Base-by-base conservation (phyloP, 2,888 invertebrate genomes). In the Trachelus tabidus region DNA sequence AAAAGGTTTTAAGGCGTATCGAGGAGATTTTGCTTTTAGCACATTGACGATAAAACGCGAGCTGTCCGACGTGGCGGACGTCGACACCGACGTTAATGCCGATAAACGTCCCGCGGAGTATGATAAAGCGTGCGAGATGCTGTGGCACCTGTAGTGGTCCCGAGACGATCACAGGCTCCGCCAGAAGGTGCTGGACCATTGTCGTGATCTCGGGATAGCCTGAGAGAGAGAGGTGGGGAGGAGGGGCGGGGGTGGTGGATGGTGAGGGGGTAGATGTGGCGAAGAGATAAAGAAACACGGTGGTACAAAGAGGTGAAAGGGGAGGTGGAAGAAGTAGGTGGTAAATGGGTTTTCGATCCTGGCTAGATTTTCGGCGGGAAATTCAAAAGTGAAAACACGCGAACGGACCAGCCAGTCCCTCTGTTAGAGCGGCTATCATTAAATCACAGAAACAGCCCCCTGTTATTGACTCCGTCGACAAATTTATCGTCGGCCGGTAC, bases 11-110 rank as follows among this genome's bases (percentile, higher is more conserved):
- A 85, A 88, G 88, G 87, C 88, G 88, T 90, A 89, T 90, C 89
- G 87, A 87, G 87, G 88, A 90, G 90, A 90, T 91, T 91, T 91
- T 89, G 90, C 90, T 90, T 90, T 90, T 90, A 90, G 90, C 90
- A 89, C 90, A 89, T 89, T 89, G 87, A 86, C 89, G 89, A 90
- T 90, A 90, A 90, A 90, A 90, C 86, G 88, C 86, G 87, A 69
- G 30, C 30, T 31, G 69, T 33, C 30, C 69, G 68, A 75, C 77
- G 77, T 78, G 75, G 77, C 77, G 80, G 79, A 79, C 76, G 78
- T 79, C 79, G 75, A 76, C 74, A 81, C 81, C 81, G 86, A 87
- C 85, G 87, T 83, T 86, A 88, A 89, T 87, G 86, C 85, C 85
- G 86, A 85, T 85, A 86, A 88, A 87, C 87, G 87, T 87, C 86